Evolutionary conservation across 2,888 invertebrate species (phyloP).

Genomic region (Eugnorisma glareosa): DNA sequence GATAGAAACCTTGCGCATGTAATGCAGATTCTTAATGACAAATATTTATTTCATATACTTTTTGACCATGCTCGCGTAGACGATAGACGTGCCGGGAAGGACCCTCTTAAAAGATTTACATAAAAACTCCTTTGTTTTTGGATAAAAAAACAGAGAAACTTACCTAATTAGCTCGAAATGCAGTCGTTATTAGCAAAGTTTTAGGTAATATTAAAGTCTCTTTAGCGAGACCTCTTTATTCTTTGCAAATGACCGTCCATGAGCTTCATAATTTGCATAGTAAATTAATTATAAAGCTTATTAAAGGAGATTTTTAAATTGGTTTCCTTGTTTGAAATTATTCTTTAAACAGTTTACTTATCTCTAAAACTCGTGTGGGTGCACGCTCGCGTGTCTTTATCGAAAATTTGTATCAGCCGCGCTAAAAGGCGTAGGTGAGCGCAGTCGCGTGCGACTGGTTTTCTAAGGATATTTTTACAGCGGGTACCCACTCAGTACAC

Average conservation of each 20-base stretch:
- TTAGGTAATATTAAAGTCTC: slow-evolving; percentile 6
- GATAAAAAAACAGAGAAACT: neutral
- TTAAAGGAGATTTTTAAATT: neutral
- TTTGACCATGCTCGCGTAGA: too few relatives aligned
- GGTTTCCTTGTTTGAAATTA: neutral
- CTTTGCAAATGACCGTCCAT: slow-evolving; percentile 17
- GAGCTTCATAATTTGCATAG: slow-evolving; percentile 36
- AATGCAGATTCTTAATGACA: too few relatives aligned
- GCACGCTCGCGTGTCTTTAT: neutral
- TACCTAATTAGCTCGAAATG: neutral
- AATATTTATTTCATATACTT: too few relatives aligned
- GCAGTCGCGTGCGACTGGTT: neutral
- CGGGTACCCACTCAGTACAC: too few relatives aligned
- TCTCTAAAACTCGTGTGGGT: neutral
- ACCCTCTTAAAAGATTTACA: neutral
- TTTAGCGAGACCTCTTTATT: slow-evolving; percentile 19
- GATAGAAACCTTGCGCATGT: too few relatives aligned
- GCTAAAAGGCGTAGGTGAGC: neutral
- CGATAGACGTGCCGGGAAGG: too few relatives aligned
- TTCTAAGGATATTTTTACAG: neutral
- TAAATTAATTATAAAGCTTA: slow-evolving; percentile 14
- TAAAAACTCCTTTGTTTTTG: neutral
- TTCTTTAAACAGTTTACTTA: neutral
- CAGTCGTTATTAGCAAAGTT: neutral
- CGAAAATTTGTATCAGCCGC: neutral